A percentile compares a stretch with the other conserved stretches of the same genome.
Conservation (phyloP, 64 coral and sea anemone genomes). For the Actinia equina region DNA sequence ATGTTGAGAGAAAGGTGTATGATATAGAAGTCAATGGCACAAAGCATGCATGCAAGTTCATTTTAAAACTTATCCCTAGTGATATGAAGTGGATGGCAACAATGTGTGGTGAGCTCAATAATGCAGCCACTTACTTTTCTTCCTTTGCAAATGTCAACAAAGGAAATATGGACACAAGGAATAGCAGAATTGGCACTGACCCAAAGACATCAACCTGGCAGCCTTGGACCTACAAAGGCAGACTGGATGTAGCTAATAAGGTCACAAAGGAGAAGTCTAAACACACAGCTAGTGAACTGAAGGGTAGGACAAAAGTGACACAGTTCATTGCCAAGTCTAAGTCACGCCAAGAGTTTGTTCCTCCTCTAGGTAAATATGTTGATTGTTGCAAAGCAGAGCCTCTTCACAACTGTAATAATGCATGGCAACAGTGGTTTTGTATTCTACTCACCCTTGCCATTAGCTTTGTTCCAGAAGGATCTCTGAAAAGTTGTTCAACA, state of each 20-base stretch:
- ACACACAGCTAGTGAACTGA: slow-evolving; percentile 34
- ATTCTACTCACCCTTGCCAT: slow-evolving; percentile 21
- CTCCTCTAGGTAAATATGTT: slow-evolving; percentile 68
- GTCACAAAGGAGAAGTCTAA: slow-evolving; percentile 13
- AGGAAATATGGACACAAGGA: neutral
- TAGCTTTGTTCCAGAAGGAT: too few relatives aligned
- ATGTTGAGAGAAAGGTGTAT: slow-evolving; percentile 35
- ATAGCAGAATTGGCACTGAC: slow-evolving; percentile 4
- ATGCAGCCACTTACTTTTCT: slow-evolving; percentile 35
- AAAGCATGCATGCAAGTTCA: neutral
- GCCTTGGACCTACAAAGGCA: slow-evolving; percentile 21
- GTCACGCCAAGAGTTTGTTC: slow-evolving; percentile 61
- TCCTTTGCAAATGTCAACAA: slow-evolving; percentile 23
- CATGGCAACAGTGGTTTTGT: slow-evolving; percentile 67
- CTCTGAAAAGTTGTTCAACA: too few relatives aligned
- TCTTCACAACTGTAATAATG: slow-evolving; percentile 54
- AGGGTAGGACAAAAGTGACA: slow-evolving; percentile 33
- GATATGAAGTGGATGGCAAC: slow-evolving; percentile 16
- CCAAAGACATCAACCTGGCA: slow-evolving; percentile 19
- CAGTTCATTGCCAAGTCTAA: slow-evolving; percentile 46
- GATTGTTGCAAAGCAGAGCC: slow-evolving; percentile 27
- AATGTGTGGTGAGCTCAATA: slow-evolving; percentile 35
- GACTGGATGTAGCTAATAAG: slow-evolving; percentile 11
- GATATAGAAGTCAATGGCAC: neutral
- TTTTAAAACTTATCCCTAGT: neutral